These are phyloP conservation scores for Rhinichthys osculus DNA, from an alignment of 2,797 vertebrate species.

Conservation along the genomic window DNA sequence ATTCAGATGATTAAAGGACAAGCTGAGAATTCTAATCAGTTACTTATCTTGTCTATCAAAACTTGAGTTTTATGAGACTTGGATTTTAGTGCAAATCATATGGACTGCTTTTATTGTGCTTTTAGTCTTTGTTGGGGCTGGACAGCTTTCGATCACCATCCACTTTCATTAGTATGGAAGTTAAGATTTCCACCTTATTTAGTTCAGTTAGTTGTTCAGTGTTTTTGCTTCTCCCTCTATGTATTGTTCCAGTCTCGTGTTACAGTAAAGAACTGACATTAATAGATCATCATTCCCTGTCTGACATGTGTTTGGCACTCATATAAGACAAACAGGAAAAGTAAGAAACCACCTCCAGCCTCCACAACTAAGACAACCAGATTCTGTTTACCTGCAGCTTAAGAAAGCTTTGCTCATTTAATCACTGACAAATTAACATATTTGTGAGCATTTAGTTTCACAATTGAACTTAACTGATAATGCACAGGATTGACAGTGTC, in stretches of 20 bases:
- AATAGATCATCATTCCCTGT: constrained; percentile 48
- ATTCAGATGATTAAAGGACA: not conserved
- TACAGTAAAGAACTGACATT: constrained; percentile 25
- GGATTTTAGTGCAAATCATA: not conserved
- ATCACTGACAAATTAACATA: constrained; percentile 59
- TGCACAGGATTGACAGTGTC: constrained; percentile 25
- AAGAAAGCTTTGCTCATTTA: constrained; percentile 37
- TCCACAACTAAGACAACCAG: not conserved
- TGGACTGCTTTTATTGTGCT: not conserved
- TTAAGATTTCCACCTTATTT: not conserved
- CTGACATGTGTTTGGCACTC: constrained; percentile 32
- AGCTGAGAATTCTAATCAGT: not conserved
- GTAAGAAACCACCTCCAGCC: constrained; percentile 16
- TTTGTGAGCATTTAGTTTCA: constrained; percentile 57
- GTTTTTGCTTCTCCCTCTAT: not conserved
- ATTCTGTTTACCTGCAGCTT: constrained; percentile 16
- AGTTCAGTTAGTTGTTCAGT: not conserved
- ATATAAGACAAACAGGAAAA: constrained; percentile 52
- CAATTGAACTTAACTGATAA: constrained; percentile 54
- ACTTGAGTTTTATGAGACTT: not conserved
- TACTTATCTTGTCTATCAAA: not conserved
- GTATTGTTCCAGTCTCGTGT: not conserved
- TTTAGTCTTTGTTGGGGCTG: not conserved
- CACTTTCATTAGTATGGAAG: not conserved
- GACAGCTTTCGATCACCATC: not conserved